A percentile compares a stretch with the other conserved stretches of the same genome.
Conservation (phyloP, 2,797 vertebrate species). For the Oceanodroma leucorhoa region DNA sequence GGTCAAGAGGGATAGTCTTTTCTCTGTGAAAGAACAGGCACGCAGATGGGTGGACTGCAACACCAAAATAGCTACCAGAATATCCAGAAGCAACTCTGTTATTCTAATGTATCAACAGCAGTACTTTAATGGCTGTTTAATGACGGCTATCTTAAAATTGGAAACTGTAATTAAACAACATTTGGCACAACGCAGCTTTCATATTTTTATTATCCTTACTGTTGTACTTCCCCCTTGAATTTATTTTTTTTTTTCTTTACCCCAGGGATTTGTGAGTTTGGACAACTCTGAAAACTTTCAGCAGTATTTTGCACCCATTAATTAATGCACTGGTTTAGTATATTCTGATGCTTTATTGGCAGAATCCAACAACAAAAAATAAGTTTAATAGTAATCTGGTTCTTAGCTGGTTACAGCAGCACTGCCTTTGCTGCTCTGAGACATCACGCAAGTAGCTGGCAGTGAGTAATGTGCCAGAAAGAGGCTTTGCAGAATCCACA, state of each 20-base stretch:
- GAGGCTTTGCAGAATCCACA: slow-evolving; percentile 66
- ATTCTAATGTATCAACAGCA: not conserved
- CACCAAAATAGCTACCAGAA: not conserved
- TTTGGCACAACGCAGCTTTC: not conserved
- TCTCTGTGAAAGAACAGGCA: not conserved
- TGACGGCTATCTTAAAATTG: not conserved
- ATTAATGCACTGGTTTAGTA: not conserved
- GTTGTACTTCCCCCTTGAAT: not conserved
- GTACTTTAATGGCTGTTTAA: not conserved
- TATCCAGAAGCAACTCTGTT: not conserved
- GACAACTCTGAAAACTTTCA: not conserved
- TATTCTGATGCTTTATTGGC: not conserved
- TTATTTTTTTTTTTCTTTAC: not conserved
- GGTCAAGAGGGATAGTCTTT: not conserved
- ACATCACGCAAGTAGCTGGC: slow-evolving; percentile 61
- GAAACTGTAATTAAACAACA: not conserved
- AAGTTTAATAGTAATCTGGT: not conserved
- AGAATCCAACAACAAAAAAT: not conserved
- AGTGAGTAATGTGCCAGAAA: slow-evolving; percentile 71
- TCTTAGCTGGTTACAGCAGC: slow-evolving; percentile 26
- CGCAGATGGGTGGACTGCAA: not conserved
- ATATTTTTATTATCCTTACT: not conserved
- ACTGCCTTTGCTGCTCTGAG: slow-evolving; percentile 38
- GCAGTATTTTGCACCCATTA: not conserved
- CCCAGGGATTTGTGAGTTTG: not conserved